Conservation (phyloP, 2,797 vertebrate genomes). For the Semaprochilodus insignis region DNA sequence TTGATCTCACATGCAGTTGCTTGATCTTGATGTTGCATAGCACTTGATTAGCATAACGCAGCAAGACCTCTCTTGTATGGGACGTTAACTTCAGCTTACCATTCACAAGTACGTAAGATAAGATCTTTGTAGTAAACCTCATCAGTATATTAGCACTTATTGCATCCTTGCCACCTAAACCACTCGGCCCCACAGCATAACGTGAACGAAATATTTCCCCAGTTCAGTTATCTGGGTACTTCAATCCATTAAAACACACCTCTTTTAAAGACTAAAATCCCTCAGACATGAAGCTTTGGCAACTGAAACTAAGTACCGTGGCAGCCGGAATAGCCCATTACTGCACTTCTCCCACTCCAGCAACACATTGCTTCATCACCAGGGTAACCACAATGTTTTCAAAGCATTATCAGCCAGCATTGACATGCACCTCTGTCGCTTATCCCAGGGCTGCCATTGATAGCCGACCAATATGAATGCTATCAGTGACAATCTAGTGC, state of each 20-base stretch:
- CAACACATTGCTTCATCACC: constrained; percentile 5
- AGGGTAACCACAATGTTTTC: neutral
- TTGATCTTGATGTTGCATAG: neutral
- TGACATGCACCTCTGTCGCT: neutral
- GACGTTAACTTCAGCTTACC: neutral
- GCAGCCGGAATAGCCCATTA: neutral
- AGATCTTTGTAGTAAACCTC: neutral
- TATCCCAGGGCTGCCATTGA: neutral
- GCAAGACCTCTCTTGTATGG: neutral
- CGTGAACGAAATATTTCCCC: neutral
- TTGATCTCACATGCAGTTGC: too few species aligned
- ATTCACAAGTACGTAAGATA: neutral
- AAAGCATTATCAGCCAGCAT: neutral
- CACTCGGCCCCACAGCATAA: neutral
- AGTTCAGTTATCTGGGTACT: neutral
- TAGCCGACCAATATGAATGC: neutral
- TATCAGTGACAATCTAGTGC: constrained; percentile 29
- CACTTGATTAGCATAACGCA: neutral
- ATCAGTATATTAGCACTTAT: neutral
- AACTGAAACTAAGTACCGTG: neutral
- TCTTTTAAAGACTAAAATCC: neutral
- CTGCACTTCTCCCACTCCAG: neutral
- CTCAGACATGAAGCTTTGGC: neutral
- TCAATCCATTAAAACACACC: neutral
- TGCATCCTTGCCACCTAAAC: neutral